Evolutionary conservation across 2,113 vertebrate genomes (phyloP).

Genomic region (Camarhynchus parvulus): DNA sequence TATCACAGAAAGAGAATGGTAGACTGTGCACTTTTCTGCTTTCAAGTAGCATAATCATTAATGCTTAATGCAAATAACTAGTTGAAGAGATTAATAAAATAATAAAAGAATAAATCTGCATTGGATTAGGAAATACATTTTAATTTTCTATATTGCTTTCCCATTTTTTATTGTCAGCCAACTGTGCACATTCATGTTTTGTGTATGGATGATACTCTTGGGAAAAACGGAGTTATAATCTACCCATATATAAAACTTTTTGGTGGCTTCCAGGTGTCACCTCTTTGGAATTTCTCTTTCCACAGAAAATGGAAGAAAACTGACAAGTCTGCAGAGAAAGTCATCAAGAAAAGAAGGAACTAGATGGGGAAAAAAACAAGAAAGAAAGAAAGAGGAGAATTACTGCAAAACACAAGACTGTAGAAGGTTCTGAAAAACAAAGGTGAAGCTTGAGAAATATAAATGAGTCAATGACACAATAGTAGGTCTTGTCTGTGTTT

Average conservation of each 20-base stretch:
- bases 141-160: neutral
- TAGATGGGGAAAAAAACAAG: neutral
- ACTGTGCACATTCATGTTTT: neutral
- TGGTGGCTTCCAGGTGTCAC: neutral
- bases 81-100: neutral
- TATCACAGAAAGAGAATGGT: neutral
- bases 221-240: neutral
- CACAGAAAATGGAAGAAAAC: neutral
- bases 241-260: neutral
- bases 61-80: neutral
- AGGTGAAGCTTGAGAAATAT: neutral
- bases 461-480: neutral
- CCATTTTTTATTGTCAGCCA: neutral
- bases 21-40: neutral
- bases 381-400: neutral
- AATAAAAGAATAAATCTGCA: neutral
- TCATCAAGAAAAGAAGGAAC: neutral
- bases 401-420: neutral
- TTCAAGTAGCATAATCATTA: neutral
- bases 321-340: neutral
- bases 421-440: neutral
- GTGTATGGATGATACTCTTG: neutral
- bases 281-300: neutral
- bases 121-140: neutral
- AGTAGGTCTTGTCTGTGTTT: neutral